Evolutionary conservation across 2,797 vertebrate genomes (phyloP).

Genomic region (Allobates femoralis): DNA sequence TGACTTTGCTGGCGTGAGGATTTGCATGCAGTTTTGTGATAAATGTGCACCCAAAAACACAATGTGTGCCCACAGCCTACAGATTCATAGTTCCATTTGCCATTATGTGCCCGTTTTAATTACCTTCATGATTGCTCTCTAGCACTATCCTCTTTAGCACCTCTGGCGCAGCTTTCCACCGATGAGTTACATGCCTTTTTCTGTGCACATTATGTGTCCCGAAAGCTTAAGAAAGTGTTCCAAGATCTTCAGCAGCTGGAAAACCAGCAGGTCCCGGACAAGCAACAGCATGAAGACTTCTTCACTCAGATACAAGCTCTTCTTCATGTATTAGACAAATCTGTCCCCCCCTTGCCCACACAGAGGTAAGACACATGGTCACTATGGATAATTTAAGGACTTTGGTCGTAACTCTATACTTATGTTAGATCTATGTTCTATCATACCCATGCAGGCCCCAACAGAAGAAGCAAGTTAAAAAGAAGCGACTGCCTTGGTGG

Average conservation of each 20-base stretch:
- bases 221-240: constrained; percentile 73
- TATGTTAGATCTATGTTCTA: not conserved
- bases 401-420: not conserved
- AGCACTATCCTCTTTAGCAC: not conserved
- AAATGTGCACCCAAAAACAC: no score
- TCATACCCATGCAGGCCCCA: constrained; percentile 11
- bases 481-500: constrained; percentile 82
- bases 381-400: not conserved
- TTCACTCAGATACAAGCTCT: constrained; percentile 70
- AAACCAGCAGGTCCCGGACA: constrained; percentile 68
- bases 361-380: constrained; percentile 69
- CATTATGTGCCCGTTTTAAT: not conserved
- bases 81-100: no score
- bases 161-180: constrained; percentile 27
- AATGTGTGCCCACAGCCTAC: no score
- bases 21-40: no score
- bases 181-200: constrained; percentile 76
- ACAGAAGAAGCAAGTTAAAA: constrained; percentile 27
- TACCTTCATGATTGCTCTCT: not conserved
- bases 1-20: no score
- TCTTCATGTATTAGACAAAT: constrained; percentile 77
- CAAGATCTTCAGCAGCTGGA: constrained; percentile 73
- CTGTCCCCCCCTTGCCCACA: constrained; percentile 72
- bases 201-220: constrained; percentile 79
- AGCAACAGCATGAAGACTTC: constrained; percentile 70